Evolutionary conservation across 2,797 vertebrate genomes (phyloP), one percentile per base, ranked within the genome.

Genomic region (Rhinichthys osculus): DNA sequence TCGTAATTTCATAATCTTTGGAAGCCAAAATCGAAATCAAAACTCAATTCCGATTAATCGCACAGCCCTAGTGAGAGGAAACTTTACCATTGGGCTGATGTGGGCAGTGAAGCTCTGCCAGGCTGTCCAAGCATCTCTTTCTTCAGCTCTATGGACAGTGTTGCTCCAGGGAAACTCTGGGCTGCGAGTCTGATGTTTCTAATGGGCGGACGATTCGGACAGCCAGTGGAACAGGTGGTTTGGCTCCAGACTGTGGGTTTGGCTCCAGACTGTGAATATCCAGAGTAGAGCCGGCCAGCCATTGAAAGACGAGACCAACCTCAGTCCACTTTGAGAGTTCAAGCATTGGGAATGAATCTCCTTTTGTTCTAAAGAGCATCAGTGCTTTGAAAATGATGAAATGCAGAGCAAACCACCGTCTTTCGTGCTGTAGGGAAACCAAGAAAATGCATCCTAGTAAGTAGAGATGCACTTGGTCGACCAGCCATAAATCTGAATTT

Each of bases 191-290:
- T 64, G 77, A 66, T 80, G 59, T 67, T 66, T 67, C 27, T 67
- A 66, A 47, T 80, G 78, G 30, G 11, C 78, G 47, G 30, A 27
- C 47, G 27, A 50, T 42, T 47, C 23, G 42, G 57, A 50, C 59
- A 77, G 69, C n/a, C 27, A 73, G 67, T 38, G 14, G 21, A 80
- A 27, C 77, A 73, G 67, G 78, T 71, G 62, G 47, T 79, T 85
- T 57, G 59, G 59, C 59, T 80, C 59, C 40, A 33, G 78, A 47
- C 17, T 23, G 42, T 66, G 78, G 38, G 38, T 38, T 38, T 38
- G 38, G 38, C 38, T 38, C 38, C 38, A 38, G 5, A 38, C 38
- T 38, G 5, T 6, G 38, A 38, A 38, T 38, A 38, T 38, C 38
- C 38, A 38, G 38, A 38, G 38, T 38, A 38, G 38, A 38, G 38